Base-by-base conservation (phyloP, 1,140 invertebrate species). In the Delia radicum region DNA sequence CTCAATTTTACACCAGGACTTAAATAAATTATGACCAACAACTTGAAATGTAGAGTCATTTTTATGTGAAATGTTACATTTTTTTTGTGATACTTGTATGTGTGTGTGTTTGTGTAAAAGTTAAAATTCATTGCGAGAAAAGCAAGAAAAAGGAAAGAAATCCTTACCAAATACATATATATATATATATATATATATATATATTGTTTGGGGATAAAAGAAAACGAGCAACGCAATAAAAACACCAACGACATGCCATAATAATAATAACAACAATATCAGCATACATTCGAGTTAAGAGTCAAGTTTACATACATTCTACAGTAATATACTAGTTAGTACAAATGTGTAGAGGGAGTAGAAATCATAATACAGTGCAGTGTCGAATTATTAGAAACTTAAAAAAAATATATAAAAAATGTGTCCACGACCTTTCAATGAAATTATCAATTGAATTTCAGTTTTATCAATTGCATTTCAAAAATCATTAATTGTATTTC, bases 1-100 rank as follows among this genome's bases (percentile, higher is more conserved):
- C 62, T 27, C 62, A 65, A 29, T 15, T 65, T 28, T 28, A 29
- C n/a, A 28, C 27, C 26, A 65, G 28, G 62, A 15, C 62, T 65
- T 65, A 65, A 65, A 65, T 65, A 65, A 65, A 65, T 65, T 65
- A 65, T 65, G 62, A 29, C 62, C 62, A 28, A 65, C 62, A 65
- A 65, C 62, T 65, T 65, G 62, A 29, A 65, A 31, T 65, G 62
- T 65, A 27, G 26, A 65, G 62, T 65, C 62, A 65, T 28, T 65
- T 65, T 65, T 65, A 65, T 65, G 27, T 65, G 62, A 28, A 29
- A 29, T 65, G 21, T 29, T 65, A 10, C 27, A 28, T 27, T 65
- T 29, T 65, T 24, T 28, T 15, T 65, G 13, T 65, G 37, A 12
- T 28, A 28, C 29, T 65, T 15, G 26, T 26, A 15, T 29, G 27